These are phyloP conservation scores for Nysson spinosus DNA, from an alignment of 2,888 invertebrate genomes.

Conservation along the genomic window DNA sequence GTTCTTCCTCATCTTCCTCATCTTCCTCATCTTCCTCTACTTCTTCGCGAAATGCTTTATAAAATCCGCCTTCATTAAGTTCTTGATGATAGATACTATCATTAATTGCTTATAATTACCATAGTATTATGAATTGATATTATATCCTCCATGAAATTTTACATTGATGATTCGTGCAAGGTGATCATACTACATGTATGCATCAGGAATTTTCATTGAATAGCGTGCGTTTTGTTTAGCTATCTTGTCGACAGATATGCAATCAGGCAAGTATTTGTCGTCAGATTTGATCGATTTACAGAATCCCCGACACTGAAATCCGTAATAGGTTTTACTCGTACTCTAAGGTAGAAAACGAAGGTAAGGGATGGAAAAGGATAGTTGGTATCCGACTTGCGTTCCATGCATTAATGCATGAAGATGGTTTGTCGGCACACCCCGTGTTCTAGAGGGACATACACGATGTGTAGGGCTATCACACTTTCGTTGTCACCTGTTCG, in stretches of 20 bases:
- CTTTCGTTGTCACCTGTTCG: conserved; percentile 29
- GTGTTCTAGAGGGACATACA: conserved; percentile 33
- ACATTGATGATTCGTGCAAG: too few relatives aligned
- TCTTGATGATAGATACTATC: too few relatives aligned
- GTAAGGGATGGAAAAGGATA: conserved; percentile 12
- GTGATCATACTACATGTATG: background rate
- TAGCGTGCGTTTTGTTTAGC: conserved; percentile 35
- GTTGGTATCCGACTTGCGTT: conserved; percentile 35
- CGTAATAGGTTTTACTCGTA: conserved; percentile 3
- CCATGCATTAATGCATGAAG: conserved; percentile 60
- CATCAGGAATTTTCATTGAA: too few relatives aligned
- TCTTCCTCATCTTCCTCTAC: too few relatives aligned
- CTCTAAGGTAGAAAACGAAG: too few relatives aligned
- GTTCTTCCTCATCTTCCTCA: conserved; percentile 23
- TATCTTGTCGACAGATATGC: conserved; percentile 34
- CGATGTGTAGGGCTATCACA: conserved; percentile 31
- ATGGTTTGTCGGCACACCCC: conserved; percentile 43
- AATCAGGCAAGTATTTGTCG: conserved; percentile 35
- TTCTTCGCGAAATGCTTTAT: conserved; percentile 20
- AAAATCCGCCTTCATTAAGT: too few relatives aligned
- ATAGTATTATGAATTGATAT: too few relatives aligned
- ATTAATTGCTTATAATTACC: too few relatives aligned
- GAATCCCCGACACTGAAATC: conserved; percentile 20
- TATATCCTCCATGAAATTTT: too few relatives aligned
- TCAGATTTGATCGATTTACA: conserved; percentile 44